Evolutionary conservation across 2,113 vertebrate species (phyloP), one percentile per base, ranked within the genome.

Genomic region (Morone saxatilis): DNA sequence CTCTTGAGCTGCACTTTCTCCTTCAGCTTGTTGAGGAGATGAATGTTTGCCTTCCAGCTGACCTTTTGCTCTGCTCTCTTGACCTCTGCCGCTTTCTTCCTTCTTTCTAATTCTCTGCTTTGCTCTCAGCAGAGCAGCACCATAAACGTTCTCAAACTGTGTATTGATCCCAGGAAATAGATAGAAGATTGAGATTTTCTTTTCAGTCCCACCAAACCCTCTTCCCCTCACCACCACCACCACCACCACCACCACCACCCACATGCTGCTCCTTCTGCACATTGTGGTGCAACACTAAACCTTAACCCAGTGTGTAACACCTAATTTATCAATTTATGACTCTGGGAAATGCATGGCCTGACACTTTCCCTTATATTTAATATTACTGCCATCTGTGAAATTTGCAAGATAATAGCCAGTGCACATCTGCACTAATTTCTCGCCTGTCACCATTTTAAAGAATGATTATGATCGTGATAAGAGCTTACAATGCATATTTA

Each of bases 151-250:
- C 53, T 68, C 68, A 84, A 78, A 88, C 70, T 51, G 61, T 38
- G 65, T 89, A 90, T 93, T 84, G 91, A 93, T 91, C 80, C 45
- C 14, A 66, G 73, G 69, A 77, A 92, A 77, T 67, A 14, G 76
- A 91, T 59, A 78, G 65, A 89, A 77, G 79, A 91, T 90, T 51
- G 61, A 86, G 83, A 85, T 83, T 84, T 88, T 86, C 61, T 65
- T 62, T 65, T 31, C 12, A 36, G 9, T 25, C 62, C 47, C 50
- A 6, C 1, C 56, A 25, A 61, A 1, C 57, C 59, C 51, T 43
- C 25, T 17, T 45, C 43, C 25, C 22, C 40, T 50, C 36, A 51
- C 7, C 0, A 41, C 71, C 14, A 11, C 51, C 51, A 25, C 36
- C 38, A 3, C 47, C 50, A 6, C 1, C 20, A 16, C 19, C 56